Percentiles rank a stretch among this genome's conserved stretches.
Conservation (phyloP, 2,797 vertebrate species). For the Acanthurus tractus region DNA sequence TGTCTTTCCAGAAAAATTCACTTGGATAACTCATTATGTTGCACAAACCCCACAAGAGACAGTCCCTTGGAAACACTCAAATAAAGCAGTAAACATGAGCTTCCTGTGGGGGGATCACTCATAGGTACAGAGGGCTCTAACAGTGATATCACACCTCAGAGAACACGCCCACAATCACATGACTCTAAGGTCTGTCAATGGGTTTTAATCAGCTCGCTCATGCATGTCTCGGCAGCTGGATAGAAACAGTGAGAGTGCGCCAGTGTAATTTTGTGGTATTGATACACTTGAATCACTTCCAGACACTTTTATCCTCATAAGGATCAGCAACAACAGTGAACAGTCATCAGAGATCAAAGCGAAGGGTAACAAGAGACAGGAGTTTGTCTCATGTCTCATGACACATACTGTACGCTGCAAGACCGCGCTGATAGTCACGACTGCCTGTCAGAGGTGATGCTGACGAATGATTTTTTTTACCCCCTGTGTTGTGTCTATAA, state of each 20-base stretch:
- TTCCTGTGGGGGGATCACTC: conserved; percentile 51
- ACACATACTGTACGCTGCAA: conserved; percentile 18
- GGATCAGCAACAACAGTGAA: conserved; percentile 51
- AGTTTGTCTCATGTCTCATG: conserved; percentile 32
- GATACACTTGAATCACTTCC: conserved; percentile 56
- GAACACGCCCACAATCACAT: conserved; percentile 5
- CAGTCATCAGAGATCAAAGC: conserved; percentile 52
- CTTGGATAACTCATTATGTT: conserved; percentile 60
- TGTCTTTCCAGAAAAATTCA: conserved; percentile 48
- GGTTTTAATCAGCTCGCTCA: conserved; percentile 39
- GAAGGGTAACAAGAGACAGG: conserved; percentile 41
- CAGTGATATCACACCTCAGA: conserved; percentile 20
- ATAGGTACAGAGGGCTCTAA: conserved; percentile 21
- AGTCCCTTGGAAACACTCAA: conserved; percentile 57
- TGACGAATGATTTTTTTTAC: conserved; percentile 20
- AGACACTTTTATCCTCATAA: conserved; percentile 48
- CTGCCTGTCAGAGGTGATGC: conserved; percentile 18
- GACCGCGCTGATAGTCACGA: neutral
- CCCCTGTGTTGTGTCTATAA: neutral
- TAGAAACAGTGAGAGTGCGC: conserved; percentile 58
- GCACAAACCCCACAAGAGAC: conserved; percentile 51
- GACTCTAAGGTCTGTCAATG: conserved; percentile 18
- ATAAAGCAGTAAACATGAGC: conserved; percentile 60
- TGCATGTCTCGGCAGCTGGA: conserved; percentile 20
- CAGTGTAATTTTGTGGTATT: conserved; percentile 44